Percentiles rank a stretch among this genome's conserved stretches.
Conservation (phyloP, 1,140 invertebrate species). For the Pachypeltis micranthus region DNA sequence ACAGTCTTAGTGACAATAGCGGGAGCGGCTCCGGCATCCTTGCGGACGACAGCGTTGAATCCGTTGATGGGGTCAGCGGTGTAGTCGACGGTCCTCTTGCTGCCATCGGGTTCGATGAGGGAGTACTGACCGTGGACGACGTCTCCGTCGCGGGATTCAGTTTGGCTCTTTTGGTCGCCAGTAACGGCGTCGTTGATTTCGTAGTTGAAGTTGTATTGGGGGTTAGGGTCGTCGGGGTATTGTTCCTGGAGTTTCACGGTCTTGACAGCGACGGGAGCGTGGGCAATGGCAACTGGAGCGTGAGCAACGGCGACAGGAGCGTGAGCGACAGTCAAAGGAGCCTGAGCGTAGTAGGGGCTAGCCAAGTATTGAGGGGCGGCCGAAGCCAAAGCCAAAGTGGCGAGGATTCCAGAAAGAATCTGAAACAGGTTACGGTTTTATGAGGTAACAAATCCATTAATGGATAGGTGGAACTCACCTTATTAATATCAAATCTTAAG, state of each 20-base stretch:
- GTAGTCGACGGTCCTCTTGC: conserved; percentile 45
- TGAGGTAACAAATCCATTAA: no score
- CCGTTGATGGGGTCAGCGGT: conserved; percentile 46
- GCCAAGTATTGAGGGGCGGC: conserved; percentile 4
- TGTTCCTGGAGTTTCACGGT: neutral
- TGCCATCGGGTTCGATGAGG: conserved; percentile 45
- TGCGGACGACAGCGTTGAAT: conserved; percentile 41
- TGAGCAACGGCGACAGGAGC: neutral
- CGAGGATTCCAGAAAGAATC: no score
- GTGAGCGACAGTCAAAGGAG: conserved; percentile 4
- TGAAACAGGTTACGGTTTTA: no score
- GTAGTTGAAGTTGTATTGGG: conserved; percentile 8
- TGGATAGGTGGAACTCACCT: no score
- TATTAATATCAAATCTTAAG: no score
- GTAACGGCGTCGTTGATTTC: conserved; percentile 4
- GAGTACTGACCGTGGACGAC: conserved; percentile 42
- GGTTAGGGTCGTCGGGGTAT: conserved; percentile 1
- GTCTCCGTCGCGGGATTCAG: conserved; percentile 31
- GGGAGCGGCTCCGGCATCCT: neutral
- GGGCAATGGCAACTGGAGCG: conserved; percentile 6
- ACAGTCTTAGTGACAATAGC: neutral
- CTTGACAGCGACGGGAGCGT: neutral
- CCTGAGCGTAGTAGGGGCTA: neutral
- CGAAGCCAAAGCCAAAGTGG: neutral
- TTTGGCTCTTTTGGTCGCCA: conserved; percentile 32